Base-by-base conservation (phyloP, 2,888 invertebrate species). In the Apotomis turbidana region DNA sequence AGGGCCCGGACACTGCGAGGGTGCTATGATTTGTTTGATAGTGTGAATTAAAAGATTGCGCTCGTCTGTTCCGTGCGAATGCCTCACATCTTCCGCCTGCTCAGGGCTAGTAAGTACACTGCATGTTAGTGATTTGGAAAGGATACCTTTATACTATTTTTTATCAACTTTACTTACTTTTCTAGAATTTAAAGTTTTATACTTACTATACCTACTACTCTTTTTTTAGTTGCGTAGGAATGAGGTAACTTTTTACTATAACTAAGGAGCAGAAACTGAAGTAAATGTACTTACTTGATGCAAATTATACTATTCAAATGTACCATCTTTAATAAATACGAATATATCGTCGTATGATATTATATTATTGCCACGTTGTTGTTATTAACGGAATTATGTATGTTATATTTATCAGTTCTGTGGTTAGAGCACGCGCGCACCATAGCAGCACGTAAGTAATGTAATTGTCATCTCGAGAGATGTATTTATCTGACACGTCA, bases 41-140 rank as follows among this genome's bases (percentile, higher is more conserved):
- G 83, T 79, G 81, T 84, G 80, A 86, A 87, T 88, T 86, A 87
- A 85, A 85, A 85, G 84, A 88, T 88, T 87, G 87, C 83, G 78
- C 77, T 74, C 76, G 77, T 78, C 75, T 36, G 64, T 66, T 66
- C 76, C 78, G 79, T 78, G 80, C 77, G 78, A 80, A 79, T 78
- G 75, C 79, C 75, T 75, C 75, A 78, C 79, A 76, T 77, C 80
- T 83, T 85, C 83, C 84, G 85, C 77, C 78, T 81, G 75, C 74
- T 76, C 71, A 71, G 63, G 52, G 41, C 52, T 64, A 59, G 10
- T 64, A n/a, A 13, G 12, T 54, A 36, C 38, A 4, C 49, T 36
- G 27, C 38, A 38, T 8, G 27, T 3, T 3, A 15, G 3, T 55
- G n/a, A 9, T 15, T 41, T 41, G 41, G 6, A 41, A 41, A 6